phyloP scores from a whole-genome alignment of 64 coral and sea anemone genomes.

The Orbicella faveolata region DNA sequence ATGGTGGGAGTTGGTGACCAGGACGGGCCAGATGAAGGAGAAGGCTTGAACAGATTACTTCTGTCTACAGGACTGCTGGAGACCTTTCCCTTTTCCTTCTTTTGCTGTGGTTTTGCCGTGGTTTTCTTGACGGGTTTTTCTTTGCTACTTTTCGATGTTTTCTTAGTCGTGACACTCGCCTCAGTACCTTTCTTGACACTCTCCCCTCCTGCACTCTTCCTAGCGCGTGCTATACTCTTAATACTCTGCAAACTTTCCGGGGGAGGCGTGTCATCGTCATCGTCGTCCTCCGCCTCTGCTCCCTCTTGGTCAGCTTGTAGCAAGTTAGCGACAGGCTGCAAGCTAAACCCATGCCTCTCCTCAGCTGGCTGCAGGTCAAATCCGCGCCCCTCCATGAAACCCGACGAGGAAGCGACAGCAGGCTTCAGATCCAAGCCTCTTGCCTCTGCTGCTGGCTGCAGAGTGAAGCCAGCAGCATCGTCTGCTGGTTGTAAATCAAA shows the following conservation, averaged over 20 bases:
- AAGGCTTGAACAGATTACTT: slow-evolving; percentile 61
- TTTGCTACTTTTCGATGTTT: slow-evolving; percentile 37
- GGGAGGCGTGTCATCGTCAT: slow-evolving; percentile 90
- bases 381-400: slow-evolving; percentile 17
- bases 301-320: not conserved
- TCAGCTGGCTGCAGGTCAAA: slow-evolving; percentile 41
- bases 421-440: slow-evolving; percentile 49
- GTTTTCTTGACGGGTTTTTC: not conserved
- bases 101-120: slow-evolving; percentile 1
- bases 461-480: slow-evolving; percentile 12
- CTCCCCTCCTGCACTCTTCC: slow-evolving; percentile 43
- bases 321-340: slow-evolving; percentile 79
- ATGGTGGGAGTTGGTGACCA: slow-evolving; percentile 91
- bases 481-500: slow-evolving; percentile 34
- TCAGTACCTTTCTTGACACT: slow-evolving; percentile 35
- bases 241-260: slow-evolving; percentile 88
- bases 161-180: slow-evolving; percentile 35
- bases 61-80: slow-evolving; percentile 21
- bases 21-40: slow-evolving; percentile 78
- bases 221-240: slow-evolving; percentile 68
- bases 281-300: not conserved
- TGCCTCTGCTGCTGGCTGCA: slow-evolving; percentile 9
- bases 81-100: slow-evolving; percentile 30
- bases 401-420: not conserved
- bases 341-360: slow-evolving; percentile 58